Evolutionary conservation across 23 tunicate genomes (phyloP).

Genomic region (Trididemnum clinides): DNA sequence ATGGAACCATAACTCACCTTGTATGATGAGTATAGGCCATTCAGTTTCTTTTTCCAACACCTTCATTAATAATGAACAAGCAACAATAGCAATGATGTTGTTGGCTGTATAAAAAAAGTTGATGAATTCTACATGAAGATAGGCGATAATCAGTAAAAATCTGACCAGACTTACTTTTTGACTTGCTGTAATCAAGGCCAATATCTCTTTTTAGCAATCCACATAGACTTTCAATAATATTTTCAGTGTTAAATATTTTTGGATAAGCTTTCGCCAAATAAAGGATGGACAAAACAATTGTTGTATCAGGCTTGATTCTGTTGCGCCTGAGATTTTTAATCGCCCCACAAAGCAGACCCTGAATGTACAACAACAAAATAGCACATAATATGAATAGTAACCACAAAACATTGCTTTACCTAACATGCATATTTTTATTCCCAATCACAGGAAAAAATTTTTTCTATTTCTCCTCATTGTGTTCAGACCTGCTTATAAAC

Average conservation of each 20-base stretch:
- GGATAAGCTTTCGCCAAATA: constrained; percentile 58
- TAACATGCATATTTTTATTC: too few relatives aligned
- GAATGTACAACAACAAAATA: background rate
- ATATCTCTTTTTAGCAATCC: constrained; percentile 69
- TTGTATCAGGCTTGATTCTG: constrained; percentile 66
- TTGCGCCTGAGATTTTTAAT: constrained; percentile 56
- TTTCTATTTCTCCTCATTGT: too few relatives aligned
- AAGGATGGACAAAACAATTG: constrained; percentile 46
- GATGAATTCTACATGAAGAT: too few relatives aligned
- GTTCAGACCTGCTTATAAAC: too few relatives aligned
- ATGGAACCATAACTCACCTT: too few relatives aligned
- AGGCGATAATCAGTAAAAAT: too few relatives aligned
- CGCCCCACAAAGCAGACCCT: constrained; percentile 82
- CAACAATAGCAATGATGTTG: constrained; percentile 47
- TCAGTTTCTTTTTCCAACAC: constrained; percentile 32
- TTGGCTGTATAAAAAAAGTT: constrained; percentile 31
- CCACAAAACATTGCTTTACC: too few relatives aligned
- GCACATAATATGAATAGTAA: too few relatives aligned
- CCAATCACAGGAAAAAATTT: too few relatives aligned
- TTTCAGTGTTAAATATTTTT: constrained; percentile 52
- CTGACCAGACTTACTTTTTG: constrained; percentile 59
- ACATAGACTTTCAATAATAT: constrained; percentile 67
- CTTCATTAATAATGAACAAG: constrained; percentile 33
- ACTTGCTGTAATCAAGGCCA: constrained; percentile 59
- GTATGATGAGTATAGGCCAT: constrained; percentile 55